Percentiles rank a stretch among this genome's conserved stretches.
phyloP scores from a whole-genome alignment of 2,888 invertebrate species.

The Catocala nupta region DNA sequence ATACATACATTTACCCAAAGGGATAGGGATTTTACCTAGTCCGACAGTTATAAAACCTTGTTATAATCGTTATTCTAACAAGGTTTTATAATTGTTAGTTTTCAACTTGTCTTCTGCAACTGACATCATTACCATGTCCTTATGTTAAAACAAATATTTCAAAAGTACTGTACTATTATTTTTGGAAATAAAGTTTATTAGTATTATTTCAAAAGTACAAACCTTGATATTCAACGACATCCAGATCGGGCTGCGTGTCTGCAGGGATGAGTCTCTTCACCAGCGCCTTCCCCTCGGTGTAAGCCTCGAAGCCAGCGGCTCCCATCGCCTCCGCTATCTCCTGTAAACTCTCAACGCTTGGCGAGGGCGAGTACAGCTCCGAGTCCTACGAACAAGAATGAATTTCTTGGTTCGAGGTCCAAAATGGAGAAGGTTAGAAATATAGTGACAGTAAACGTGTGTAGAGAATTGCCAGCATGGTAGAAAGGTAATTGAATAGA shows the following conservation, averaged over 20 bases:
- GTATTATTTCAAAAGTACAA: not conserved
- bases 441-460: not conserved
- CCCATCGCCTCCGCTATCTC: slow-evolving; percentile 85
- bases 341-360: slow-evolving; percentile 78
- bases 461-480: not conserved
- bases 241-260: slow-evolving; percentile 75
- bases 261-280: slow-evolving; percentile 81
- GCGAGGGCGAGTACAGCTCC: slow-evolving; percentile 70
- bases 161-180: too few species aligned
- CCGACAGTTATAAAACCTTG: too few species aligned
- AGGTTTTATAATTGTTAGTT: too few species aligned
- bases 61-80: too few species aligned
- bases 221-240: slow-evolving; percentile 86
- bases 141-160: too few species aligned
- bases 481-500: too few species aligned
- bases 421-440: slow-evolving; percentile 4
- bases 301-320: slow-evolving; percentile 83
- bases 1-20: too few species aligned
- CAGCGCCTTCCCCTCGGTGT: slow-evolving; percentile 78
- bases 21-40: too few species aligned
- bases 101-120: too few species aligned
- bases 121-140: too few species aligned
- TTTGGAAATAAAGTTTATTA: too few species aligned
- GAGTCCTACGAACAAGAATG: slow-evolving; percentile 62
- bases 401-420: slow-evolving; percentile 11